Percentiles rank a stretch among this genome's conserved stretches.
Evolutionary conservation across 1,140 invertebrate genomes (phyloP).

Genomic region (Reticulitermes speratus): DNA sequence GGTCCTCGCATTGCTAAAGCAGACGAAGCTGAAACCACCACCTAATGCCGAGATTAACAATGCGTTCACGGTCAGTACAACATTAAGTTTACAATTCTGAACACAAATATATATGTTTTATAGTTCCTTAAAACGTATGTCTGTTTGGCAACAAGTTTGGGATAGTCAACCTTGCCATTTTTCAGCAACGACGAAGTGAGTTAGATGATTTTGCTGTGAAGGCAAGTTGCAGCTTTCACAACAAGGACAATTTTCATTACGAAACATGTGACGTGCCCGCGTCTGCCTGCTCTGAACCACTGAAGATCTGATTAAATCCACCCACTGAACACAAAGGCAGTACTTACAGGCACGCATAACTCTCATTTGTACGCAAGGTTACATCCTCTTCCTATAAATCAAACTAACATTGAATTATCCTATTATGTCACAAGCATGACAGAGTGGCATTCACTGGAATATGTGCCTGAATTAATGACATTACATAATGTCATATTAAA

Average conservation of each 20-base stretch:
- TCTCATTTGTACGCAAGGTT: neutral
- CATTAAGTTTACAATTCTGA: no score
- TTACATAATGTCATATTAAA: no score
- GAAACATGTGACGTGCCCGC: neutral
- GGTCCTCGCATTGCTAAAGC: no score
- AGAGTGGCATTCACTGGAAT: no score
- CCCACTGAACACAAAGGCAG: neutral
- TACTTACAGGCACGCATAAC: neutral
- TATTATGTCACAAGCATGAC: neutral
- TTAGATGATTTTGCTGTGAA: neutral
- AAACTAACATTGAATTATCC: neutral
- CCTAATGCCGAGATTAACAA: no score
- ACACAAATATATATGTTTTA: no score
- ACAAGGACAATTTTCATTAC: neutral
- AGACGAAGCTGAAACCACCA: no score
- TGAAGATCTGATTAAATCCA: neutral
- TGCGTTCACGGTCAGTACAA: no score
- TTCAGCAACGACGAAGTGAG: neutral
- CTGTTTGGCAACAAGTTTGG: neutral
- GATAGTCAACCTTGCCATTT: neutral
- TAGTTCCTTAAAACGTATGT: no score
- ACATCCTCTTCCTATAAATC: neutral
- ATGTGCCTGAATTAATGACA: no score
- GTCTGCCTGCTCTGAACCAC: neutral
- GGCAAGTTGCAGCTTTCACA: neutral